phyloP scores from a whole-genome alignment of 2,797 vertebrate genomes.

The Anableps anableps region DNA sequence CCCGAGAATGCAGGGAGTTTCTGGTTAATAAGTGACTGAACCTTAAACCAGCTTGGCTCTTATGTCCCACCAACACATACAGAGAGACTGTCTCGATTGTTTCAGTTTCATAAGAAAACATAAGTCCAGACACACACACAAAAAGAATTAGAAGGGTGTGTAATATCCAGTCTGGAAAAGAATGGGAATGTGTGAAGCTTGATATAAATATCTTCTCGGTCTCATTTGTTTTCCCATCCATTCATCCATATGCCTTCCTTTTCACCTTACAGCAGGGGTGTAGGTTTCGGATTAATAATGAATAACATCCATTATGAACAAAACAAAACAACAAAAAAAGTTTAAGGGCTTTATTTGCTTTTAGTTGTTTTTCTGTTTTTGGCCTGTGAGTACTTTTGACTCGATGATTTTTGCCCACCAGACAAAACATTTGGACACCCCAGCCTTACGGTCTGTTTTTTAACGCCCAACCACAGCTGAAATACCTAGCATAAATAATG shows the following conservation, averaged over 20 bases:
- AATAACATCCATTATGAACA: too few relatives aligned
- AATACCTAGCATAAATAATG: background rate
- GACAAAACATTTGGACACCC: too few relatives aligned
- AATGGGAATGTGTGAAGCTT: background rate
- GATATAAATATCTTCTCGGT: background rate
- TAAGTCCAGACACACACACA: background rate
- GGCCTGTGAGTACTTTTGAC: too few relatives aligned
- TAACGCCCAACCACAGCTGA: background rate
- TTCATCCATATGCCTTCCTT: background rate
- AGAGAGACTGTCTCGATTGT: constrained; percentile 17
- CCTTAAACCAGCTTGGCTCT: constrained; percentile 38
- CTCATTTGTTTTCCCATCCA: background rate
- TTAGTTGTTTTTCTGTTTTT: too few relatives aligned
- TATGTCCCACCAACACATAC: constrained; percentile 5
- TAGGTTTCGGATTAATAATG: too few relatives aligned
- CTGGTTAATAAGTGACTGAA: constrained; percentile 73
- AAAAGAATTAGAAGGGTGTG: background rate
- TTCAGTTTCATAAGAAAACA: constrained; percentile 9
- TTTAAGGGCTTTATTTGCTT: too few relatives aligned
- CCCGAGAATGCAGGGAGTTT: constrained; percentile 40
- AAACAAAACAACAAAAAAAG: too few relatives aligned
- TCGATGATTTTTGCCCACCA: too few relatives aligned
- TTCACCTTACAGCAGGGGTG: too few relatives aligned
- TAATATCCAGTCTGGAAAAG: background rate
- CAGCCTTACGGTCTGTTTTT: background rate